These are phyloP conservation scores for Turritopsis dohrnii DNA, from an alignment of 30 jellyfish, hydroid and myxozoan genomes.

Conservation along the genomic window DNA sequence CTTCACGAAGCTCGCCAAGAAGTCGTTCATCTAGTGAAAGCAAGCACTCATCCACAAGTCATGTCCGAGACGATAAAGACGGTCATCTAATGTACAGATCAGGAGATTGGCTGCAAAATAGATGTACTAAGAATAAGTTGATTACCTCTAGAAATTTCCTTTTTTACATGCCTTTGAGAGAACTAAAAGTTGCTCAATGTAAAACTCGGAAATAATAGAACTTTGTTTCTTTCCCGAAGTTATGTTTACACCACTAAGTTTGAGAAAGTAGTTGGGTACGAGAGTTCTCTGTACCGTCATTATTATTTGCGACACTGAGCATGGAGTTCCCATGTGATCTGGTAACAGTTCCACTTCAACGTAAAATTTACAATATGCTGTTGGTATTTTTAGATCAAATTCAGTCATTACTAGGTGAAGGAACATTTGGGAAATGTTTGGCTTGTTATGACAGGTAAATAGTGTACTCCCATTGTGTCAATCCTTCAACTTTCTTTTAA, in stretches of 20 bases:
- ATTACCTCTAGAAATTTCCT: neutral
- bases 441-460: slow-evolving; percentile 89
- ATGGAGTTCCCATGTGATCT: no score
- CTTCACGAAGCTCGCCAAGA: neutral
- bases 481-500: no score
- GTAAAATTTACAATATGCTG: neutral
- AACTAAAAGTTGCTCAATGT: neutral
- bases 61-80: slow-evolving; percentile 79
- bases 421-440: slow-evolving; percentile 91
- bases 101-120: slow-evolving; percentile 96
- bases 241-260: neutral
- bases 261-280: neutral
- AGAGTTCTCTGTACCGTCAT: no score
- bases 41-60: slow-evolving; percentile 11
- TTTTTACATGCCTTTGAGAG: slow-evolving; percentile 11
- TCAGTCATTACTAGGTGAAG: slow-evolving; percentile 81
- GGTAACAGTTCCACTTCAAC: no score
- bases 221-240: neutral
- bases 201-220: neutral
- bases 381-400: slow-evolving; percentile 60
- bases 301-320: no score
- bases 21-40: slow-evolving; percentile 13
- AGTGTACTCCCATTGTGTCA: no score
- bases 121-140: slow-evolving; percentile 60
- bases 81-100: slow-evolving; percentile 89